Conservation (phyloP, 2,797 vertebrate species). For the Sparidentex hasta region DNA sequence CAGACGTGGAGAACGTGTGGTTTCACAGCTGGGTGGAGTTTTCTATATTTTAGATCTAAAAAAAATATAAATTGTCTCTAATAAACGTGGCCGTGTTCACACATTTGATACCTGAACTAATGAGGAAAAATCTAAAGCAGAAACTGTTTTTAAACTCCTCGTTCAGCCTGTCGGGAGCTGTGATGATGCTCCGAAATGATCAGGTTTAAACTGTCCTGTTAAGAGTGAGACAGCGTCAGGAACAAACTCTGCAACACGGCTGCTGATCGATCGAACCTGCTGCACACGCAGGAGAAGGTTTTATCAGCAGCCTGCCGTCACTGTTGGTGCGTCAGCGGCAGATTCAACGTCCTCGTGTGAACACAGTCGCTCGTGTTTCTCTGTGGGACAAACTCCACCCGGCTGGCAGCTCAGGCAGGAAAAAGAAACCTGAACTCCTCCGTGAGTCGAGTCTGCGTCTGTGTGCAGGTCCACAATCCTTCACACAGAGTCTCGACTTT, state of each 20-base stretch:
- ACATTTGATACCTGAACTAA: not conserved
- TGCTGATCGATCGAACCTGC: not conserved
- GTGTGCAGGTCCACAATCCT: not conserved
- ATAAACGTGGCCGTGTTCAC: not conserved
- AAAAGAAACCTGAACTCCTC: not conserved
- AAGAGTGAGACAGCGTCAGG: not conserved
- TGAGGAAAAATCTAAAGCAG: no score
- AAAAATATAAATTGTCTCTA: not conserved
- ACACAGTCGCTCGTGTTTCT: not conserved
- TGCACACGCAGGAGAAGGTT: not conserved
- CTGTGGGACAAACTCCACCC: not conserved
- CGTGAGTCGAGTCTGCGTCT: not conserved
- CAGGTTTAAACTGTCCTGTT: no score
- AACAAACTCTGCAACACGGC: not conserved
- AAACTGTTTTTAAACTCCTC: no score
- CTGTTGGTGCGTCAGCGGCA: not conserved
- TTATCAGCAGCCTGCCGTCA: not conserved
- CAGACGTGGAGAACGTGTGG: not conserved
- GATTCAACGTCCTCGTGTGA: slow-evolving; percentile 2
- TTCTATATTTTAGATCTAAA: not conserved
- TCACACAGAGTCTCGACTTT: not conserved
- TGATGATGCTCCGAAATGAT: no score
- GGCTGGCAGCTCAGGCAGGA: not conserved
- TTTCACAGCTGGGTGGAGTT: not conserved
- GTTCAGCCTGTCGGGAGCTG: no score